Evolutionary conservation across 2,888 invertebrate species (phyloP), one percentile per base, ranked within the genome.

Genomic region (Epinotia nisella): DNA sequence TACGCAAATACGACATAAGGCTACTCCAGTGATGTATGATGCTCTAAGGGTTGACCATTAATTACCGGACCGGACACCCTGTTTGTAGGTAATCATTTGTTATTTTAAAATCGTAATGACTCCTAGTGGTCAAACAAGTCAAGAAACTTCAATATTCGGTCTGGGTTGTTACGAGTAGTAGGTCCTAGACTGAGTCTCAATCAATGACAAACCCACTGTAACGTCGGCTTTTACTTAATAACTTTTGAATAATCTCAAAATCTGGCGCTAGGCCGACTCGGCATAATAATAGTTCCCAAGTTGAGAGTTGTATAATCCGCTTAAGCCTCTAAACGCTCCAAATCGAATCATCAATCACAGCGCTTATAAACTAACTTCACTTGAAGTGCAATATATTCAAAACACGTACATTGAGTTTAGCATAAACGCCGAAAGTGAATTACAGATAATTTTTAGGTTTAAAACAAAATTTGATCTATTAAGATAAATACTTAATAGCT

Each of bases 311-410:
- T 41, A 45, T 69, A 73, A 73, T 73, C 73, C 58, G 39, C 24
- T 64, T 58, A 62, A 64, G 49, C 41, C 64, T 21, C 62, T 73
- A 68, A 72, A 72, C 61, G 45, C 51, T 62, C 71, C 62, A 68
- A 73, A 73, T 73, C 73, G 69, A 73, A 73, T 73, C 73, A 73
- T 73, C 73, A 73, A 73, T 73, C 73, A 73, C 62, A 64, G 58
- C 69, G 69, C 69, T 69, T 73, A 73, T 73, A 64, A 73, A 73
- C 68, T 73, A 62, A 53, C 49, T 64, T 59, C 51, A 55, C 39
- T 58, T 53, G 2, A n/a, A 41, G 0, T 21, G 21, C 41, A 66
- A 56, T 56, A 55, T 19, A 41, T n/a, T 53, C 35, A 65, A 19
- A 53, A 21, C 19, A 55, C 53, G 65, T 65, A 65, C 19, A 4